These are phyloP conservation scores for Tragulus kanchil DNA, from an alignment of 2,113 vertebrate genomes.

Conservation along the genomic window DNA sequence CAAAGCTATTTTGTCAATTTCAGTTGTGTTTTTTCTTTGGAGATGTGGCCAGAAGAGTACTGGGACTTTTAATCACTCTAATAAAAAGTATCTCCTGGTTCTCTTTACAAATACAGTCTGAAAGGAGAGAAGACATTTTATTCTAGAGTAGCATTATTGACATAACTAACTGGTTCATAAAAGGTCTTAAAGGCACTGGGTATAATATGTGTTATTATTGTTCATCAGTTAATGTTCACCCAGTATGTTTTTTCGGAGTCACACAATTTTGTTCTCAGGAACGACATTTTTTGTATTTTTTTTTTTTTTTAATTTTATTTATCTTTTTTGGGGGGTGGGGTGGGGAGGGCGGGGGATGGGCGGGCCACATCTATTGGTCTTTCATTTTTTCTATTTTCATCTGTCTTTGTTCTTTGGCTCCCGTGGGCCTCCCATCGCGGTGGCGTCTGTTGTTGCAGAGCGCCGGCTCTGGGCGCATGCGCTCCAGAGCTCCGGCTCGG, in stretches of 20 bases:
- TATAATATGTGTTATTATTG: neutral
- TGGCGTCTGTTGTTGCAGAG: no score
- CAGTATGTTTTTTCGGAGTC: neutral
- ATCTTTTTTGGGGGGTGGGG: no score
- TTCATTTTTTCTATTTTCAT: no score
- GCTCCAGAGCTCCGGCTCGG: no score
- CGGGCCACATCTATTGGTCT: no score
- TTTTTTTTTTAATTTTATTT: no score
- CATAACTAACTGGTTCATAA: neutral
- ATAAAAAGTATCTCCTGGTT: neutral
- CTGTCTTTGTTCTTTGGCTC: no score
- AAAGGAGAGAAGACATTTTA: neutral
- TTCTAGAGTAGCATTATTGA: neutral
- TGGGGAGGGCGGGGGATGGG: no score
- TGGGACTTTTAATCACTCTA: neutral
- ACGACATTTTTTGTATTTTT: neutral
- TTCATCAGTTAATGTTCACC: neutral
- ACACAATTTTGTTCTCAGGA: neutral
- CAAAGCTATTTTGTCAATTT: slow-evolving; percentile 12
- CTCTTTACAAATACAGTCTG: neutral
- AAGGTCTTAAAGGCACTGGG: neutral
- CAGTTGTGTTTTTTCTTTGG: slow-evolving; percentile 13
- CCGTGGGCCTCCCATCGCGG: no score
- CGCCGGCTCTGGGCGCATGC: no score
- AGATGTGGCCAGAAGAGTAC: neutral